Evolutionary conservation across 1,140 invertebrate species (phyloP), one percentile per base, ranked within the genome.

Genomic region (Pachypeltis micranthus): DNA sequence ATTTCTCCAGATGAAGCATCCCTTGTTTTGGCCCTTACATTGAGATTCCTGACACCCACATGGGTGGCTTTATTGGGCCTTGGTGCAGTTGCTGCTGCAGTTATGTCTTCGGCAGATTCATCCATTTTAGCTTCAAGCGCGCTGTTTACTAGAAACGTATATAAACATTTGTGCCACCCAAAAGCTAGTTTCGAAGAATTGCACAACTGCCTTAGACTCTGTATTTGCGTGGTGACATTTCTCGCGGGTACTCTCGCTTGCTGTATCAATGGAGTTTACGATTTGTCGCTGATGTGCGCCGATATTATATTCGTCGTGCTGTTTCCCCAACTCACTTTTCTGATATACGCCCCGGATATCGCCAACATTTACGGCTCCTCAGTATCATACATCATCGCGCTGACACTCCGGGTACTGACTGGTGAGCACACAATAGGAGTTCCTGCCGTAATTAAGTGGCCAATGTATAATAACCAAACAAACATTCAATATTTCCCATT

Each of bases 61-160:
- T 77, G 76, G 71, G 79, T 86, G 23, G 76, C 83, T 25, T 84
- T 85, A 67, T 74, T 84, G 73, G 88, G 87, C n/a, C 76, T 90
- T 1, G 87, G 87, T 10, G 85, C 87, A 2, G 84, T 91, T 25
- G 86, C 85, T 1, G 86, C 86, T 2, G 86, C 86, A n/a, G 84
- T 88, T 1, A 88, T 90, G 86, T 87, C 86, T 2, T 90, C 87
- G 4, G 86, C 87, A 1, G 87, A 90, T 71, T 88, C 86, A 1
- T 86, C 85, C 58, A 83, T 90, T 54, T 74, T 90, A 1, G 82
- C 84, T 4, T 86, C 87, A 14, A 83, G 84, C 67, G 86, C 86
- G 16, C 87, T 90, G 85, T 90, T 89, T 74, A 82, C 87, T n/a
- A 78, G 86, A 63, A 91, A 91, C 72, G 81, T 90, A 54, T 90